Evolutionary conservation across 2,113 vertebrate genomes (phyloP).

Genomic region (Tringa solitaria): DNA sequence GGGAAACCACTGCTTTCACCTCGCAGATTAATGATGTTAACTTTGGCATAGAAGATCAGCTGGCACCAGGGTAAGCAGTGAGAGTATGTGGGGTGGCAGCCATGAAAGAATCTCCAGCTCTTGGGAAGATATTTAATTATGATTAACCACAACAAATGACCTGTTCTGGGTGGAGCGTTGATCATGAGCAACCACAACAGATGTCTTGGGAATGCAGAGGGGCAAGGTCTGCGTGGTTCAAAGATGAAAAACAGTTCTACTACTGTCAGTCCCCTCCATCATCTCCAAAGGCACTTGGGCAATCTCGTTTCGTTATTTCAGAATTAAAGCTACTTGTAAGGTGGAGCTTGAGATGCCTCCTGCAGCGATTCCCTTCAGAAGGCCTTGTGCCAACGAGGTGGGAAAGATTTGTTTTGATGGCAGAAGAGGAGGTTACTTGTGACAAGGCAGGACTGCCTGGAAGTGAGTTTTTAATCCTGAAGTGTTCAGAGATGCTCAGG

Average conservation of each 20-base stretch:
- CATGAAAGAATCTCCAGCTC: constrained; percentile 29
- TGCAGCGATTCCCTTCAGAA: not conserved
- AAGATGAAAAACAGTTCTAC: not conserved
- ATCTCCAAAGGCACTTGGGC: not conserved
- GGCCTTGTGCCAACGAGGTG: not conserved
- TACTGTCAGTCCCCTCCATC: not conserved
- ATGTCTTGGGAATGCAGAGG: constrained; percentile 36
- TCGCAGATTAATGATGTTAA: not conserved
- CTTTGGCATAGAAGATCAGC: not conserved
- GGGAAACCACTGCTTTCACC: not conserved
- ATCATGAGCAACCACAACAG: constrained; percentile 12
- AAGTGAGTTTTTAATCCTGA: not conserved
- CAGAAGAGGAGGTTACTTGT: not conserved
- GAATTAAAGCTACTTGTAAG: not conserved
- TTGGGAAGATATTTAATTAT: constrained; percentile 42
- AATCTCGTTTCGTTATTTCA: not conserved
- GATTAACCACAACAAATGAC: constrained; percentile 53
- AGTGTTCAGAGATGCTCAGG: not conserved
- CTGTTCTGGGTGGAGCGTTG: constrained; percentile 21
- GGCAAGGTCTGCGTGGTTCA: not conserved
- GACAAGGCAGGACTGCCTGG: not conserved
- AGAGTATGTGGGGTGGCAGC: constrained; percentile 17
- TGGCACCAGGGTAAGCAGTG: not conserved
- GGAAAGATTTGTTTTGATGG: not conserved
- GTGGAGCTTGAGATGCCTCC: not conserved